phyloP scores from a whole-genome alignment of 2,888 invertebrate species.

The Zygogramma bicolorata region DNA sequence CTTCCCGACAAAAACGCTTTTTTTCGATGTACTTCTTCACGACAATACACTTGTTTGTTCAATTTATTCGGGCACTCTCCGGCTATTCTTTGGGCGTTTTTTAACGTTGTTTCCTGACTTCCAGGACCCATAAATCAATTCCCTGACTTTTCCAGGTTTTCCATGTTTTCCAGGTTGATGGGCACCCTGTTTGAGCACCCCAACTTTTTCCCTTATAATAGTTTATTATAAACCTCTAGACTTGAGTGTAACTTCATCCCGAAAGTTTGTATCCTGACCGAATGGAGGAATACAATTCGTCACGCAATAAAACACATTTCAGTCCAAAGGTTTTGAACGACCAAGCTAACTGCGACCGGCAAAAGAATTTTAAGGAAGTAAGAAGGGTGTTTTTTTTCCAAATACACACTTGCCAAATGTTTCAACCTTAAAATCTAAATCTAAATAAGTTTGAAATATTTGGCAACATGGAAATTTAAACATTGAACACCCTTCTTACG shows the following conservation, averaged over 20 bases:
- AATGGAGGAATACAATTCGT: constrained; percentile 11
- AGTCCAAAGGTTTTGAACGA: not conserved
- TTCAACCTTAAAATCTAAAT: not conserved
- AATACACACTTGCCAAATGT: not conserved
- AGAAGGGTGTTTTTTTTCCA: not conserved
- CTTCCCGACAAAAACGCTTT: no score
- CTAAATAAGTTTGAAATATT: not conserved
- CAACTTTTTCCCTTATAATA: constrained; percentile 1
- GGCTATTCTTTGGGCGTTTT: no score
- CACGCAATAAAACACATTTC: not conserved
- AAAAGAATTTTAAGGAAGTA: not conserved
- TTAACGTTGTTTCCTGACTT: no score
- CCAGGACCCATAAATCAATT: no score
- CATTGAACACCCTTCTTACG: not conserved
- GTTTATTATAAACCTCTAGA: constrained; percentile 13
- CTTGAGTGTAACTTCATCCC: constrained; percentile 5
- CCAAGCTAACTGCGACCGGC: not conserved
- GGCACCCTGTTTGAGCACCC: no score
- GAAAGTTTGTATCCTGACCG: constrained; percentile 6
- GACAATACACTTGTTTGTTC: no score
- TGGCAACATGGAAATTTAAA: not conserved
- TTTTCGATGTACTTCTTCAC: no score
- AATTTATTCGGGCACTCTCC: no score
- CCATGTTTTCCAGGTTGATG: no score
- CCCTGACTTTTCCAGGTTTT: no score